Evolutionary conservation across 2,888 invertebrate genomes (phyloP), one percentile per base, ranked within the genome.

Genomic region (Dicyrtomina minuta): DNA sequence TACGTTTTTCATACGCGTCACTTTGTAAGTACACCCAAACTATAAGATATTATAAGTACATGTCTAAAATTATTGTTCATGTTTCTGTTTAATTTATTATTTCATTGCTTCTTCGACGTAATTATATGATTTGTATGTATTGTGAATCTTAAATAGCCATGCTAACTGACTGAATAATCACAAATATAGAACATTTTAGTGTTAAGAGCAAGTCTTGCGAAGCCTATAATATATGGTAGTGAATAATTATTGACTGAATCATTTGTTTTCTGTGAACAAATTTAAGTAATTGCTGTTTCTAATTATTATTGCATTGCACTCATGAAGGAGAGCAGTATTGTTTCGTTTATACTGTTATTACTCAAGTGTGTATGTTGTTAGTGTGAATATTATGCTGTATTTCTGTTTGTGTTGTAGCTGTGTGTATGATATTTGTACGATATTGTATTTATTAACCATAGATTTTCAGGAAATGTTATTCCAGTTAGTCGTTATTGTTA

Each of bases 341-440:
- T 33, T 46, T 20, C 33, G 33, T 33, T 33, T 22, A 22, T 53
- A 53, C 20, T 20, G 15, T 17, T 46, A 12, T 46, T 46, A 46
- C 46, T 46, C 15, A 33, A 33, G 3, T 33, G 33, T 33, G 33
- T 33, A 33, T 33, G 33, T 33, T 61, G 44, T 44, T 61, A 61
- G 24, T 61, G 55, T 55, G 55, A 55, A 55, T 55, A 55, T 55
- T 55, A 55, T 24, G 55, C 17, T 55, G 55, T 55, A 55, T 55
- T 55, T 55, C 17, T 55, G 17, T 20, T 33, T 33, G 33, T 33
- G 33, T 8, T 33, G 33, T 33, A 33, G 33, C 33, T 49, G n/a
- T 49, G 33, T 55, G 55, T 55, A 55, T n/a, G 22, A 10, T 13
- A 17, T 55, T 5, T 55, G 20, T 55, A 55, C 3, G 20, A n/a